Percentiles rank a stretch among this genome's conserved stretches.
phyloP scores from a whole-genome alignment of 2,113 vertebrate genomes.

The Leptosomus discolor region DNA sequence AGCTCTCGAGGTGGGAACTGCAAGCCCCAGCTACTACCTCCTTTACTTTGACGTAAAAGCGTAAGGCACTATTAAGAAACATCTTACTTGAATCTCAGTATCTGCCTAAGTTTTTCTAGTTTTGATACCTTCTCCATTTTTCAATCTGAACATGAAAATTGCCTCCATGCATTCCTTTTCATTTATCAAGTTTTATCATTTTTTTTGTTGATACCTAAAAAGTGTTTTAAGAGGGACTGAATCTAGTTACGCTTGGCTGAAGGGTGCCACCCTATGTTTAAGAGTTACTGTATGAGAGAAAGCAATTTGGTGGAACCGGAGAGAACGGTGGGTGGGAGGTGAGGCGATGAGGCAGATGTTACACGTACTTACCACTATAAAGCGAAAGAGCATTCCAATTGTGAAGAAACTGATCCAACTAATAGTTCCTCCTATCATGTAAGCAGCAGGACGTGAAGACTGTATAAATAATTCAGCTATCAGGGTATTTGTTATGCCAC shows the following conservation, averaged over 20 bases:
- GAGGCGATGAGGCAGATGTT: not conserved
- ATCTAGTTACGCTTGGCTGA: not conserved
- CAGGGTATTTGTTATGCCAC: conserved; percentile 65
- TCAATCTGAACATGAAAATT: not conserved
- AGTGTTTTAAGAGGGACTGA: not conserved
- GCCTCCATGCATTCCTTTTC: not conserved
- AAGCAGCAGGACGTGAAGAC: conserved; percentile 85
- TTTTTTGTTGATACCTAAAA: not conserved
- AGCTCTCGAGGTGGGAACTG: not conserved
- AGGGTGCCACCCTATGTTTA: not conserved
- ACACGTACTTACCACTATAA: conserved; percentile 80
- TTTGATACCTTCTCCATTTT: not conserved
- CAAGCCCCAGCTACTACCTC: not conserved
- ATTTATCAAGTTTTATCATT: not conserved
- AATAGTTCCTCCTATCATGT: conserved; percentile 80
- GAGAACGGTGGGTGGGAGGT: not conserved
- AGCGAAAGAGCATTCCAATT: conserved; percentile 88
- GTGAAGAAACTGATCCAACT: conserved; percentile 91
- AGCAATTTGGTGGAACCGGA: not conserved
- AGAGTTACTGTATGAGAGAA: not conserved
- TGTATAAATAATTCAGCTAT: conserved; percentile 87
- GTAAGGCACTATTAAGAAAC: not conserved
- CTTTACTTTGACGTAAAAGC: not conserved
- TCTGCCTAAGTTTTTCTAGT: not conserved
- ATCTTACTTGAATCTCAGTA: not conserved